Evolutionary conservation across 2,113 vertebrate species (phyloP).

Genomic region (Heliornis fulica): DNA sequence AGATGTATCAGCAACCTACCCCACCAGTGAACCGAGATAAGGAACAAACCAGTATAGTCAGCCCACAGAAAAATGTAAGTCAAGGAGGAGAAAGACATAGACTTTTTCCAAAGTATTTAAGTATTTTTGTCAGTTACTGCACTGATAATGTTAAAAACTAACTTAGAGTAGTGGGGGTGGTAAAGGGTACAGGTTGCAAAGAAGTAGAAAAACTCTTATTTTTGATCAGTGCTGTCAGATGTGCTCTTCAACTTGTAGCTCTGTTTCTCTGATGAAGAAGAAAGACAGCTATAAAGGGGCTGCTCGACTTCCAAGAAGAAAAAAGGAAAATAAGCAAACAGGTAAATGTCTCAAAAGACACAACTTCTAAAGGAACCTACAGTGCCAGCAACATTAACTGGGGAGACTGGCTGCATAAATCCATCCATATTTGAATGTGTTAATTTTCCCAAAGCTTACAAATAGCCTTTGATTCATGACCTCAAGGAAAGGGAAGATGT

Average conservation of each 20-base stretch:
- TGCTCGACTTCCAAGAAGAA: not conserved
- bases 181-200: not conserved
- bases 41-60: not conserved
- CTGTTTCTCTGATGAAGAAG: not conserved
- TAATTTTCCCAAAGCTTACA: constrained; percentile 3
- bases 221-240: not conserved
- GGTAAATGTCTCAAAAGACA: constrained; percentile 10
- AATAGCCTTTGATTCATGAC: not conserved
- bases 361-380: constrained; percentile 37
- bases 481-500: not conserved
- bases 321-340: not conserved
- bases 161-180: not conserved
- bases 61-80: not conserved
- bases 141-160: not conserved
- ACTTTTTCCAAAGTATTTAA: not conserved
- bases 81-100: not conserved
- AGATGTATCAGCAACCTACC: not conserved
- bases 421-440: not conserved
- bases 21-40: not conserved
- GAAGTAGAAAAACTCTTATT: not conserved
- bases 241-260: not conserved
- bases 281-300: not conserved
- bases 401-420: constrained; percentile 29
- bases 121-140: not conserved
- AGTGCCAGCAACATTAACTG: not conserved